Evolutionary conservation across 1,140 invertebrate genomes (phyloP).

Genomic region (Drosophila pseudoananassae): DNA sequence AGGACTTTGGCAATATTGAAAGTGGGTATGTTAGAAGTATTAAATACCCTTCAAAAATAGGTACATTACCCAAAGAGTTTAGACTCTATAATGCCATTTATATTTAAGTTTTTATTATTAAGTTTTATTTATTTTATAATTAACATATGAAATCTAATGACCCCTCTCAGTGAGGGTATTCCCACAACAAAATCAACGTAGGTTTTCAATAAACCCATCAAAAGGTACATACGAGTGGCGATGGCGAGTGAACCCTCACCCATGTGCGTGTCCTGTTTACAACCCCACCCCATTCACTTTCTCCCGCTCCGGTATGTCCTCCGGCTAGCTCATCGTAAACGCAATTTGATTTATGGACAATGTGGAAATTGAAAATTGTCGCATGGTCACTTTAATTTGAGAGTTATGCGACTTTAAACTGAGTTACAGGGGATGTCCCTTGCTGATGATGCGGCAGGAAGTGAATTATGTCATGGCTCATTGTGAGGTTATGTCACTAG

Average conservation of each 20-base stretch:
- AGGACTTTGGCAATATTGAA: background rate
- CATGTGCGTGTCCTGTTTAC: conserved; percentile 20
- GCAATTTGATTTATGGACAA: conserved; percentile 81
- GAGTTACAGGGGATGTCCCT: conserved; percentile 33
- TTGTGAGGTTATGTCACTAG: conserved; percentile 76
- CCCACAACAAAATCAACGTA: conserved; percentile 31
- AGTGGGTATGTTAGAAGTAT: background rate
- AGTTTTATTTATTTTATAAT: background rate
- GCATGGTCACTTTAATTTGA: conserved; percentile 81
- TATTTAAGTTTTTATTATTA: background rate
- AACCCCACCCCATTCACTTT: conserved; percentile 11
- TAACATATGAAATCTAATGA: background rate
- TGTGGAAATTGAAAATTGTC: conserved; percentile 78
- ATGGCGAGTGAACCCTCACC: conserved; percentile 57
- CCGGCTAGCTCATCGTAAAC: conserved; percentile 60
- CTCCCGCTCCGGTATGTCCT: conserved; percentile 27
- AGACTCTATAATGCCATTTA: too few species aligned
- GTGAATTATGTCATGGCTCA: conserved; percentile 73
- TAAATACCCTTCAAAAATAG: conserved; percentile 22
- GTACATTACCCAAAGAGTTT: background rate
- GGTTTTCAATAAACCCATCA: conserved; percentile 81
- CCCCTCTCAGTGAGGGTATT: conserved; percentile 11
- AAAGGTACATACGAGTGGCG: conserved; percentile 48
- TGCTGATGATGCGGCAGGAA: conserved; percentile 54
- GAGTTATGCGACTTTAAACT: conserved; percentile 80